Percentiles rank a stretch among this genome's conserved stretches.
Conservation (phyloP, 2,113 vertebrate genomes). For the Hippocampus zosterae region DNA sequence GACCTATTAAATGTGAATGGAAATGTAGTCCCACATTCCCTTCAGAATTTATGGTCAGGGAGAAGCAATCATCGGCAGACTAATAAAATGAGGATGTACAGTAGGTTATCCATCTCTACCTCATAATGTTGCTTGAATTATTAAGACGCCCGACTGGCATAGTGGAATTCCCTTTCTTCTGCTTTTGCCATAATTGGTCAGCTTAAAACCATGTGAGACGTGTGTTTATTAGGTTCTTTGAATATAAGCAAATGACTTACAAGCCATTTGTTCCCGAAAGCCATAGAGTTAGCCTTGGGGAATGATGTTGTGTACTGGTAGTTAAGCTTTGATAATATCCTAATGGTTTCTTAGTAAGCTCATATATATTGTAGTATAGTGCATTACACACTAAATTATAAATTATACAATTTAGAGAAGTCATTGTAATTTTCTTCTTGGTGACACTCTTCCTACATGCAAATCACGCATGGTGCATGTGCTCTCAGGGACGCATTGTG, state of each 20-base stretch:
- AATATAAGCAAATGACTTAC: conserved; percentile 34
- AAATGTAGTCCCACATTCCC: conserved; percentile 34
- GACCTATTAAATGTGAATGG: conserved; percentile 60
- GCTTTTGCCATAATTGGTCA: conserved; percentile 18
- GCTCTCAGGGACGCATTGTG: too few species aligned
- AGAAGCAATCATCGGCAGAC: conserved; percentile 38
- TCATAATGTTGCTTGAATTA: conserved; percentile 49
- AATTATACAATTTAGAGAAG: neutral
- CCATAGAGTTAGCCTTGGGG: conserved; percentile 18
- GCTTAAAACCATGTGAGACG: conserved; percentile 28
- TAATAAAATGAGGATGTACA: conserved; percentile 45
- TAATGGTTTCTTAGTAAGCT: neutral
- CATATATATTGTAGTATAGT: neutral
- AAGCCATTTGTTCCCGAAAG: conserved; percentile 32
- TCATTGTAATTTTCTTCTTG: neutral
- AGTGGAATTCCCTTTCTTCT: conserved; percentile 10
- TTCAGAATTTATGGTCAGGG: conserved; percentile 36
- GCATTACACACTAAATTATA: conserved; percentile 21
- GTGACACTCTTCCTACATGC: neutral
- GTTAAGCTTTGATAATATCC: conserved; percentile 19
- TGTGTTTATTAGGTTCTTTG: conserved; percentile 33
- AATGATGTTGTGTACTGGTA: conserved; percentile 10
- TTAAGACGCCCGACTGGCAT: conserved; percentile 38
- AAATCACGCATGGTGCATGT: too few species aligned
- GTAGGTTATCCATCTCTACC: conserved; percentile 27